Evolutionary conservation across 2,797 vertebrate species (phyloP), one percentile per base, ranked within the genome.

Genomic region (Intellagama lesueurii): DNA sequence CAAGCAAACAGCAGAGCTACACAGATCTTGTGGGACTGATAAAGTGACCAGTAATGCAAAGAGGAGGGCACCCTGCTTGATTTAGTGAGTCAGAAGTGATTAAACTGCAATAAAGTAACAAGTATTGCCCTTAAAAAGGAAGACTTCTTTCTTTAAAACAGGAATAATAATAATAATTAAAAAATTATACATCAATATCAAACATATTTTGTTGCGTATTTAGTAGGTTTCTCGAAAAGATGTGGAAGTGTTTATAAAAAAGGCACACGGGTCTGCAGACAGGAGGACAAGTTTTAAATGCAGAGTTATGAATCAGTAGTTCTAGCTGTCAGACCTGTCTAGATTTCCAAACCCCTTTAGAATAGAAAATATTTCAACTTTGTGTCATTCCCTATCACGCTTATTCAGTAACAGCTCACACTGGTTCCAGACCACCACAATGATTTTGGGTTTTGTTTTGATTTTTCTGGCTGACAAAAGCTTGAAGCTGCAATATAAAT

Each of bases 241-340:
- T 92, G 96, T 96, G 96, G 89, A 94, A 96, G 95, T 96, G 96
- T 98, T 96, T 97, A 97, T 98, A 99, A 99, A 98, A 98, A 98
- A 98, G 98, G 98, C 98, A 99, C 98, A 98, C 96, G 96, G 96
- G 98, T 99, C 98, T 97, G 98, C 98, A 97, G 96, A 97, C 96
- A 96, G 96, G 93, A 98, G 98, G 98, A 98, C 95, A 95, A 96
- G 95, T 98, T 94, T 96, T 97, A 96, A 93, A 98, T 97, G 98
- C 98, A 98, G 97, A 97, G 96, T 97, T 94, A 95, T 94, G 90
- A 92, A 96, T 97, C 96, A 97, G 97, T 96, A 94, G 95, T 94
- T 93, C 94, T 95, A 96, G 93, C 95, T 78, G 91, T 92, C 98
- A 98, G 98, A 97, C 96, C 93, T 97, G 96, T 97, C 94, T 44